phyloP scores from a whole-genome alignment of 2,113 vertebrate genomes.

The Pelvicachromis taeniatus region DNA sequence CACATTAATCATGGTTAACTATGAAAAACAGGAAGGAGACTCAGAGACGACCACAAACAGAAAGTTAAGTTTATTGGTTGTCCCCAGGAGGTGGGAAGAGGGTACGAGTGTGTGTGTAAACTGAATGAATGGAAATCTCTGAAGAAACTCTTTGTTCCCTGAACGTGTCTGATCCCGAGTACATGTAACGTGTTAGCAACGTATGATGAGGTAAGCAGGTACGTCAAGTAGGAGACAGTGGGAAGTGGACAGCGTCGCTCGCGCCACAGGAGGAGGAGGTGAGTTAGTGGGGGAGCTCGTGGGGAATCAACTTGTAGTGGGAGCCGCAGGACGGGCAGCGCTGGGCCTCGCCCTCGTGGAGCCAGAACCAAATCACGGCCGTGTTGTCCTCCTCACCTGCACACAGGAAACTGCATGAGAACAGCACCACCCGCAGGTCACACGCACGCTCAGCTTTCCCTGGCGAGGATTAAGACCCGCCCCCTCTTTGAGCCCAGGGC shows the following conservation, averaged over 20 bases:
- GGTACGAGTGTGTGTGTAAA: slow-evolving; percentile 44
- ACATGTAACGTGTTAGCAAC: slow-evolving; percentile 1
- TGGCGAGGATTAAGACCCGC: not conserved
- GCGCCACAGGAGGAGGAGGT: not conserved
- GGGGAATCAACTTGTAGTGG: slow-evolving; percentile 83
- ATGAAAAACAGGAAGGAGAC: not conserved
- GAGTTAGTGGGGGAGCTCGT: slow-evolving; percentile 70
- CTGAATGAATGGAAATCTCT: slow-evolving; percentile 3
- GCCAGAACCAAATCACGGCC: slow-evolving; percentile 84
- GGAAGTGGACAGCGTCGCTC: not conserved
- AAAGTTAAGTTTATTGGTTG: slow-evolving; percentile 13
- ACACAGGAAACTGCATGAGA: not conserved
- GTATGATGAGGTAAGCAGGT: slow-evolving; percentile 13
- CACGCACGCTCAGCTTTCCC: rapidly evolving
- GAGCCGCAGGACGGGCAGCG: slow-evolving; percentile 84
- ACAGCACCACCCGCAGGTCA: rapidly evolving
- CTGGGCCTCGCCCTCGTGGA: slow-evolving; percentile 83
- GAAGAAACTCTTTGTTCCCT: not conserved
- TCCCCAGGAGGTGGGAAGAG: slow-evolving; percentile 13
- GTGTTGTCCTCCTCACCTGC: slow-evolving; percentile 90
- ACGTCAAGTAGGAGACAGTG: not conserved
- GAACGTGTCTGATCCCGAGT: not conserved
- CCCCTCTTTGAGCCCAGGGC: not conserved
- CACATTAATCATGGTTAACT: not conserved
- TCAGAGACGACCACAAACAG: not conserved